A percentile compares a stretch with the other conserved stretches of the same genome.
Conservation (phyloP, 2,797 vertebrate genomes). For the Danionella dracula region DNA sequence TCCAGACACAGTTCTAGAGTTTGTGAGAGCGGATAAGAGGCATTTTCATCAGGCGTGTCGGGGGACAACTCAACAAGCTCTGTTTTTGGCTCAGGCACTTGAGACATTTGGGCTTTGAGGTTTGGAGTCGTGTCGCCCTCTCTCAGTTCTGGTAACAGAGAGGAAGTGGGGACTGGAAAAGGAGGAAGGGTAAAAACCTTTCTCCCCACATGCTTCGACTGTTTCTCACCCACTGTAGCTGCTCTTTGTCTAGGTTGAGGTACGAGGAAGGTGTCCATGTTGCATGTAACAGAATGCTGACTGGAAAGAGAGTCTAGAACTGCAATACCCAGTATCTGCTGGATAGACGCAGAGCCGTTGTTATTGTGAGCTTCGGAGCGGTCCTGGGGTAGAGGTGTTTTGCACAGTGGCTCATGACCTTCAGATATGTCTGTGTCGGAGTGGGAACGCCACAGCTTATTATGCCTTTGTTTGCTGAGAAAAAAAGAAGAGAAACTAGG, state of each 20-base stretch:
- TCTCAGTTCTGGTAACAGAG: constrained; percentile 44
- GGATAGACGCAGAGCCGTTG: constrained; percentile 70
- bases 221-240: constrained; percentile 77
- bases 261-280: constrained; percentile 56
- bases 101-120: constrained; percentile 22
- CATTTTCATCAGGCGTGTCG: constrained; percentile 37
- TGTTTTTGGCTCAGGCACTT: constrained; percentile 39
- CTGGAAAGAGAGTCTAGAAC: constrained; percentile 68
- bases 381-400: constrained; percentile 51
- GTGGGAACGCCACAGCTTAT: constrained; percentile 96
- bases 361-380: constrained; percentile 64
- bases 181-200: constrained; percentile 49
- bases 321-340: constrained; percentile 77
- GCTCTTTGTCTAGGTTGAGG: constrained; percentile 74
- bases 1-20: constrained; percentile 41
- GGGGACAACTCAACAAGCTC: constrained; percentile 39
- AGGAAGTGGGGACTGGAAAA: constrained; percentile 52
- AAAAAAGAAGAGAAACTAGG: not conserved
- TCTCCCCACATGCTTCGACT: constrained; percentile 47
- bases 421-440: constrained; percentile 91
- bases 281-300: constrained; percentile 49
- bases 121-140: not conserved
- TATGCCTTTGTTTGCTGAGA: constrained; percentile 92
- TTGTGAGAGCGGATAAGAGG: constrained; percentile 59
- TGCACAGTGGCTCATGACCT: constrained; percentile 73